Conservation (phyloP, 2,113 vertebrate species). For the Xenopus tropicalis region UCB_Xtro_10.0 CM004443.2:164873501-164874000, state of each 20-base stretch:
- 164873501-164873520: too few species aligned
- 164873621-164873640: slow-evolving; percentile 93
- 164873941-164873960: slow-evolving; percentile 93
- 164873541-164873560: slow-evolving; percentile 93
- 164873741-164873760: too few species aligned
- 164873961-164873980: slow-evolving; percentile 97
- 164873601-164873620: slow-evolving; percentile 90
- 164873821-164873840: too few species aligned
- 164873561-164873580: slow-evolving; percentile 93
- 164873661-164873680: neutral
- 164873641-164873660: neutral
- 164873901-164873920: slow-evolving; percentile 93
- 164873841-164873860: too few species aligned
- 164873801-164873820: too few species aligned
- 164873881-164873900: slow-evolving; percentile 97
- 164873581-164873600: slow-evolving; percentile 91
- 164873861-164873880: slow-evolving; percentile 90
- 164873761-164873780: too few species aligned
- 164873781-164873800: too few species aligned
- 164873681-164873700: neutral
- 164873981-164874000: slow-evolving; percentile 97
- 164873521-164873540: slow-evolving; percentile 82
- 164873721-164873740: too few species aligned
- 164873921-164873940: slow-evolving; percentile 95
- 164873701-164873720: too few species aligned